Percentiles rank a stretch among this genome's conserved stretches.
These are phyloP conservation scores for Platycnemis pennipes DNA, from an alignment of 2,888 invertebrate genomes.

Conservation along the genomic window DNA sequence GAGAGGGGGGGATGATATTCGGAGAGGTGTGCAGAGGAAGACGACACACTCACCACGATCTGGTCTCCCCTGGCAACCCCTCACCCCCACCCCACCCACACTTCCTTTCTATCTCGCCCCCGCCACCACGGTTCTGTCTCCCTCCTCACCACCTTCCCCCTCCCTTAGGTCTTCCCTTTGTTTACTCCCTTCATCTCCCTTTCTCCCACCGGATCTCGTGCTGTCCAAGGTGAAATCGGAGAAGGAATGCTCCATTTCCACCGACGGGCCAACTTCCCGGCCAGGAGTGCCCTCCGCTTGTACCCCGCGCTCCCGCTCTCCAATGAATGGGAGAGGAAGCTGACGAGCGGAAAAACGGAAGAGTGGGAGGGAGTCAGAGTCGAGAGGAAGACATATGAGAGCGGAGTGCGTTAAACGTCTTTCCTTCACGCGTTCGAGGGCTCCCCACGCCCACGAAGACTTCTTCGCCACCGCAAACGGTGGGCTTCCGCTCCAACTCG, in stretches of 20 bases:
- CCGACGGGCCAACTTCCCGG: conserved; percentile 35
- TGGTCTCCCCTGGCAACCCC: conserved; percentile 46
- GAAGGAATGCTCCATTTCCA: conserved; percentile 21
- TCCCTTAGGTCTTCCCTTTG: not conserved
- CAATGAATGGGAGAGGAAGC: not conserved
- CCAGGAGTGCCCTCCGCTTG: conserved; percentile 14
- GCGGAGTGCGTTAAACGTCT: not conserved
- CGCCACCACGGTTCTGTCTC: not conserved
- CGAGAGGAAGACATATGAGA: not conserved
- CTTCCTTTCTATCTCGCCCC: not conserved
- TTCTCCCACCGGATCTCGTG: not conserved
- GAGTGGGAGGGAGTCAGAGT: conserved; percentile 21
- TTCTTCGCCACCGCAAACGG: not conserved
- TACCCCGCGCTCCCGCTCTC: not conserved
- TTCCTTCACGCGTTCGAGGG: not conserved
- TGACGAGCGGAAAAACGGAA: not conserved
- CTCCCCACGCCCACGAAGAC: not conserved
- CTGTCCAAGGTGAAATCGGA: conserved; percentile 30
- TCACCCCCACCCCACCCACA: not conserved
- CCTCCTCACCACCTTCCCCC: not conserved
- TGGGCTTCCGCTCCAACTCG: not conserved
- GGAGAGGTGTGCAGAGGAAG: not conserved
- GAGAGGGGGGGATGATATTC: not conserved
- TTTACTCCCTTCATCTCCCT: conserved; percentile 29
- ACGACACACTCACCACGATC: not conserved